Conservation (phyloP, 1,140 invertebrate genomes). For the Tetraneura akinire region DNA sequence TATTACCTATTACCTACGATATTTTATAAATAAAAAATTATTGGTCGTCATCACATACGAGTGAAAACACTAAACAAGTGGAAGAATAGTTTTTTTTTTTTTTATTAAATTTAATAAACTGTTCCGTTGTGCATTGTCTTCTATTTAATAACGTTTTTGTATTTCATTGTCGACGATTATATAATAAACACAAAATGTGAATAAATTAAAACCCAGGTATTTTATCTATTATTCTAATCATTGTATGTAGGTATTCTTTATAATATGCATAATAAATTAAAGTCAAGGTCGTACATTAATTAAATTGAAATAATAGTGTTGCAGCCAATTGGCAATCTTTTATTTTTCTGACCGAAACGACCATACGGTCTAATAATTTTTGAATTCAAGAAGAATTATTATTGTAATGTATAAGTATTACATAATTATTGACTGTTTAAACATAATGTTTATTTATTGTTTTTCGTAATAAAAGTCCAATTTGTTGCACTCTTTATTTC, state of each 20-base stretch:
- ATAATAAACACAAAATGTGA: constrained; percentile 14
- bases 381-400: background rate
- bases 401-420: background rate
- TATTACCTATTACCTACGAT: no score
- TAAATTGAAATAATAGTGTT: background rate
- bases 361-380: background rate
- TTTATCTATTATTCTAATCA: background rate
- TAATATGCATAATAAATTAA: background rate
- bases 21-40: no score
- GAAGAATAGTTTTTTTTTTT: no score
- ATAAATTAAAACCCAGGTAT: constrained; percentile 12
- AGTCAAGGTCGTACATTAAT: background rate
- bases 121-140: no score
- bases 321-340: background rate
- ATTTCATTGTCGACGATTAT: background rate
- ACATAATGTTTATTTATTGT: background rate
- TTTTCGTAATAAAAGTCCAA: background rate
- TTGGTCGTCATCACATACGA: no score
- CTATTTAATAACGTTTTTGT: background rate
- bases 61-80: no score
- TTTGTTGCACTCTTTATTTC: background rate
- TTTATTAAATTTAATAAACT: no score
- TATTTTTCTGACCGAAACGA: background rate
- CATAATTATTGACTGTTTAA: background rate
- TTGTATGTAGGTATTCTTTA: background rate